Base-by-base conservation (phyloP, 2,113 vertebrate genomes). In the Lutjanus erythropterus region DNA sequence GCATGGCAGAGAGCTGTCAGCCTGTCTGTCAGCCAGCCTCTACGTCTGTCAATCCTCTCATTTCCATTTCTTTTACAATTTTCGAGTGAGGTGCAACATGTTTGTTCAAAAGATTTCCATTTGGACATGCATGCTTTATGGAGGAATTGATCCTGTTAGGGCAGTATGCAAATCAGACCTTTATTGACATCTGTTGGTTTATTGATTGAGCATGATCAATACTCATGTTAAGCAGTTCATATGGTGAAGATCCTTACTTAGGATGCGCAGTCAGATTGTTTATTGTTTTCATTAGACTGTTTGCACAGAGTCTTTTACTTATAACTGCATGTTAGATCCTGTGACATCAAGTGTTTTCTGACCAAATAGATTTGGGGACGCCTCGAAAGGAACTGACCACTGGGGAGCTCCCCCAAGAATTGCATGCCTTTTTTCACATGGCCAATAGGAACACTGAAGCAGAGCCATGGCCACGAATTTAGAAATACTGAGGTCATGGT, bases 1-100 rank as follows among this genome's bases (percentile, higher is more conserved):
- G 70, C 75, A 50, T 25, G 1, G 71, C 87, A 49, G 79, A 83
- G 85, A 75, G 67, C 81, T 86, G 89, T 86, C 85, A 87, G 68
- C 81, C 79, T 23, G 73, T 91, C 86, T 69, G 78, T 86, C 83
- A 87, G 66, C 33, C 78, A 19, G 46, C 44, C 50, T 52, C 60
- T 52, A 41, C 6, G 47, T 73, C 88, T 73, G 71, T 73, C 74
- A 71, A 25, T 78, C 67, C 35, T 21, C 73, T 55, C 41, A 41
- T 25, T 72, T 81, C 46, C 41, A 58, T 60, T 70, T 62, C n/a
- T 44, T 50, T 53, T 10, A 27, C 35, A 2, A 33, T 77, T 71
- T 53, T 33, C 5, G 2, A 39, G 41, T 41, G 46, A 44, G 16
- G 23, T 47, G 1, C 46, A 31, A 25, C 52, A 42, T 3, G 3